Evolutionary conservation across 2,888 invertebrate species (phyloP).

Genomic region (Abrostola triplasia): DNA sequence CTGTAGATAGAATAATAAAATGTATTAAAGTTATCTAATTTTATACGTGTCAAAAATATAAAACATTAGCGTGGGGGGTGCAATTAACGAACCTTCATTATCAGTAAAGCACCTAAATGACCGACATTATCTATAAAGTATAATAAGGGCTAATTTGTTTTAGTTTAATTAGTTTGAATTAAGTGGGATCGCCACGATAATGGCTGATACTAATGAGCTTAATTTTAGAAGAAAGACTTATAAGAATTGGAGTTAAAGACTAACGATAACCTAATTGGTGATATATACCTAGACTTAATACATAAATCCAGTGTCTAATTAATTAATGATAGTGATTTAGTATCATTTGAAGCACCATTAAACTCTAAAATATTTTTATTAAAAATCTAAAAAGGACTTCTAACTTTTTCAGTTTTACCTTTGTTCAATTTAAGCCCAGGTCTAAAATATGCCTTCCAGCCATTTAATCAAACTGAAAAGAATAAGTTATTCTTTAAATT

Average conservation of each 20-base stretch:
- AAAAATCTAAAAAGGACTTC: no score
- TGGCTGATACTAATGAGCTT: constrained; percentile 22
- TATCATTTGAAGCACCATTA: no score
- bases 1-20: constrained; percentile 16
- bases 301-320: no score
- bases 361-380: no score
- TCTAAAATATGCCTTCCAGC: no score
- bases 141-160: constrained; percentile 38
- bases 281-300: background rate
- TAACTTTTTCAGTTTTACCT: no score
- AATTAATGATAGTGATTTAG: no score
- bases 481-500: background rate
- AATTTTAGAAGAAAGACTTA: constrained; percentile 21
- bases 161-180: constrained; percentile 28
- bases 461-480: no score
- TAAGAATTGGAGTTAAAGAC: constrained; percentile 4
- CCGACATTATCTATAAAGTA: constrained; percentile 31
- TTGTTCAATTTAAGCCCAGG: no score
- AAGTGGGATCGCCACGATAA: constrained; percentile 14
- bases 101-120: constrained; percentile 29
- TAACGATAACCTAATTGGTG: background rate
- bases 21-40: constrained; percentile 7
- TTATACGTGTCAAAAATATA: constrained; percentile 31
- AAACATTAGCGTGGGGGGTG: constrained; percentile 11
- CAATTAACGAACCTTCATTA: constrained; percentile 46